Base-by-base conservation (phyloP, 1,140 invertebrate genomes). In the Acyrthosiphon pisum region DNA sequence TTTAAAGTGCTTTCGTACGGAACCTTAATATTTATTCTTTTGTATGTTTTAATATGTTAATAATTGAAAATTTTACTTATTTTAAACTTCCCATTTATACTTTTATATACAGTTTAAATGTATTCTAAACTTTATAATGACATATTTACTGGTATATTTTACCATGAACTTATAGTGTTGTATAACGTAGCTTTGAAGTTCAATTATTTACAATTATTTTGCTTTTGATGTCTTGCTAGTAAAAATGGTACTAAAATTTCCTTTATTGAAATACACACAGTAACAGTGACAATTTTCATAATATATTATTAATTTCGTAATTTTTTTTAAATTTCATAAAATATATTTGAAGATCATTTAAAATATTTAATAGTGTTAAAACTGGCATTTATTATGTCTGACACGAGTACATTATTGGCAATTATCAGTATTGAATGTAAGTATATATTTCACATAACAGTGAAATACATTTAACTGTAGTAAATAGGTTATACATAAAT, bases 21-120 rank as follows among this genome's bases (percentile, higher is more conserved):
- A n/a, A 18, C 1, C 44, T 46, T 87, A 87, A n/a, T 87, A 87
- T 48, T n/a, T 87, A 87, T 87, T 88, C n/a, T 89, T 26, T 53
- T n/a, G 23, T 18, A 20, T 18, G n/a, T 44, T 44, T n/a, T 60
- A 60, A 60, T 60, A 26, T 4, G n/a, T 48, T 35, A 50, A 90
- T 60, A 60, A 18, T 26, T 26, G 22, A 18, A 41, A 37, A 60
- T 56, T 60, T n/a, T 4, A 90, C 14, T 41, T 44, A n/a, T 90
- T 41, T 90, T 41, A 56, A 90, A 90, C 88, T 90, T 90, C 44
- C 14, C 35, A 7, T 60, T 90, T 60, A 18, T 48, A 35, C 6
- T 53, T 88, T 53, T 53, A 22, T 48, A 4, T n/a, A 76, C 18
- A 87, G 14, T 37, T 88, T 88, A 30, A 84, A 44, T 11, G 37